Base-by-base conservation (phyloP, 1,140 invertebrate genomes). In the Mercenaria mercenaria region DNA sequence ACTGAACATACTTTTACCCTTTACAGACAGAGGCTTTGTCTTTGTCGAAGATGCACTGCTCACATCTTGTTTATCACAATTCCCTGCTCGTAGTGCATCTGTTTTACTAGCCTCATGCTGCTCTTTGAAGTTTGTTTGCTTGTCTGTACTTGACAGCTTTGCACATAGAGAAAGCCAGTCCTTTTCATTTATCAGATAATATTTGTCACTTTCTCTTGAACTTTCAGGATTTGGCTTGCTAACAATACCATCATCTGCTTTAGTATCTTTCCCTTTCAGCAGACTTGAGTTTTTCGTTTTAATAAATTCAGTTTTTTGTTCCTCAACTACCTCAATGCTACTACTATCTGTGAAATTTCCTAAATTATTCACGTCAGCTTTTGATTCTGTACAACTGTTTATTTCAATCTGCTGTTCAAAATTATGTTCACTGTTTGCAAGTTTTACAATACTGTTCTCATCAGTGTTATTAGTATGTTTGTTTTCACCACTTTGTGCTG, bases 111-210 rank as follows among this genome's bases (percentile, higher is more conserved):
- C n/a, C 1, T 26, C 59, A 8, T 6, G 6, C 15, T 47, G 6
- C 15, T 47, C 15, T 6, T 47, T 15, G 15, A 6, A 6, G 20
- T 59, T 20, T 26, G 6, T 20, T 6, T 13, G 10, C 8, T n/a
- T 59, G 3, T 72, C 34, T 39, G 26, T 23, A 72, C 39, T 41
- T 18, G 32, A 20, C 20, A 72, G 34, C 18, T 39, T 72, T 32
- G 67, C 32, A 72, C 67, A 52, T 26, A 79, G 29, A 26, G 76
- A 59, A n/a, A 79, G 18, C 76, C 76, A 79, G 18, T 79, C 76
- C 37, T 56, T 79, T 56, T 79, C 76, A 79, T 79, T 79, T 8
- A 79, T 79, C n/a, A 79, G 29, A 52, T 79, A 79, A 79, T 79
- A 79, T 52, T 52, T 79, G 29, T 79, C 34, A 56, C 20, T 32